Evolutionary conservation across 1,140 invertebrate genomes (phyloP).

Genomic region (Conus betulinus): DNA sequence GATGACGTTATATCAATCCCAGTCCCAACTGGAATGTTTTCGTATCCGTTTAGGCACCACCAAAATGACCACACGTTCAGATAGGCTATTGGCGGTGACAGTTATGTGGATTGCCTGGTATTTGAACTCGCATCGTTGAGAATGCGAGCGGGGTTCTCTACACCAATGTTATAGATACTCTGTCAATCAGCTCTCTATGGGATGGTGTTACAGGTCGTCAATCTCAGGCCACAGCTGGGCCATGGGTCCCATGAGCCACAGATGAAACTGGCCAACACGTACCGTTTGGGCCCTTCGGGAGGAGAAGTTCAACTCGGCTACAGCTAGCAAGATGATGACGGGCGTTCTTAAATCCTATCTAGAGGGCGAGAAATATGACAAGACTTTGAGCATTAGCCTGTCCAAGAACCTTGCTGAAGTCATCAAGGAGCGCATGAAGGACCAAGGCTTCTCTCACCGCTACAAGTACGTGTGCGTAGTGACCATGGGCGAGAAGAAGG

Average conservation of each 20-base stretch:
- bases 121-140: no score
- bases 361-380: conserved; percentile 62
- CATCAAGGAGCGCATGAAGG: conserved; percentile 68
- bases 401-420: conserved; percentile 64
- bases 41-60: no score
- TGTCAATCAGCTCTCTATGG: no score
- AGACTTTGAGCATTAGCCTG: conserved; percentile 56
- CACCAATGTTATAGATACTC: no score
- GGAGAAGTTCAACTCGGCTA: conserved; percentile 62
- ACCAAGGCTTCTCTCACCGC: conserved; percentile 59
- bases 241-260: conserved; percentile 11
- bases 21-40: no score
- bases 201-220: conserved; percentile 19
- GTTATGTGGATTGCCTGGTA: no score
- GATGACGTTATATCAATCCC: no score
- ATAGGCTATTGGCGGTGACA: no score
- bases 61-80: no score
- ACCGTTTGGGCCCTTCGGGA: conserved; percentile 56
- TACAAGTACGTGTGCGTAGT: conserved; percentile 72
- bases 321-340: conserved; percentile 59
- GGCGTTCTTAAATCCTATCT: conserved; percentile 62
- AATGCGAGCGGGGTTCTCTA: no score
- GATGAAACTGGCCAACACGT: conserved; percentile 57
- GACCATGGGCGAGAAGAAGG: conserved; percentile 67
- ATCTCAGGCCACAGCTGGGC: conserved; percentile 42